Conservation (phyloP, 2,797 vertebrate species). For the Hoplostethus mediterraneus region DNA sequence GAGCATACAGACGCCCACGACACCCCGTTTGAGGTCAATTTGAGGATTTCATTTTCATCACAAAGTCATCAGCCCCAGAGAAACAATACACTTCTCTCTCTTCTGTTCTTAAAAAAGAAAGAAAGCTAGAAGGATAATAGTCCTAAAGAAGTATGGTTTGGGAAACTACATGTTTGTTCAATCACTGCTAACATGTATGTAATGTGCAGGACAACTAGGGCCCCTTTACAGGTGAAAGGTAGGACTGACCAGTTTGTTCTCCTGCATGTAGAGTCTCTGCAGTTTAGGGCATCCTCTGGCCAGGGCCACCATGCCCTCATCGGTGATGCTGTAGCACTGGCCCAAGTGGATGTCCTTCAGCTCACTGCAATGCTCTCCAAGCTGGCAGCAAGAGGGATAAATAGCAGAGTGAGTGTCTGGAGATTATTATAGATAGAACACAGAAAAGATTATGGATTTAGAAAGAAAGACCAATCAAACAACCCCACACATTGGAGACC, state of each 20-base stretch:
- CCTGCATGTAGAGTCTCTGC: slow-evolving; percentile 98
- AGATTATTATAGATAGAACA: not conserved
- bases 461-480: no score
- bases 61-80: no score
- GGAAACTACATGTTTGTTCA: no score
- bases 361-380: slow-evolving; percentile 94
- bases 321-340: slow-evolving; percentile 97
- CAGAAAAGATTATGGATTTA: not conserved
- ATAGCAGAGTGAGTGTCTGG: not conserved
- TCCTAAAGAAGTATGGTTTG: not conserved
- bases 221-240: no score
- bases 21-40: no score
- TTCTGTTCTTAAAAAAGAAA: no score
- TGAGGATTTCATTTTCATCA: no score
- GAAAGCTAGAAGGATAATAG: not conserved
- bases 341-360: slow-evolving; percentile 97
- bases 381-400: slow-evolving; percentile 70
- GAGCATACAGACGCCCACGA: no score
- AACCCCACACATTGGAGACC: no score
- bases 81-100: no score
- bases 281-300: slow-evolving; percentile 95
- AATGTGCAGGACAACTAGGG: no score
- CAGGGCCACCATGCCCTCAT: slow-evolving; percentile 95
- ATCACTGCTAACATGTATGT: no score
- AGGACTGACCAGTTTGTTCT: slow-evolving; percentile 97